Base-by-base conservation (phyloP, 2,797 vertebrate species). In the Huso huso region DNA sequence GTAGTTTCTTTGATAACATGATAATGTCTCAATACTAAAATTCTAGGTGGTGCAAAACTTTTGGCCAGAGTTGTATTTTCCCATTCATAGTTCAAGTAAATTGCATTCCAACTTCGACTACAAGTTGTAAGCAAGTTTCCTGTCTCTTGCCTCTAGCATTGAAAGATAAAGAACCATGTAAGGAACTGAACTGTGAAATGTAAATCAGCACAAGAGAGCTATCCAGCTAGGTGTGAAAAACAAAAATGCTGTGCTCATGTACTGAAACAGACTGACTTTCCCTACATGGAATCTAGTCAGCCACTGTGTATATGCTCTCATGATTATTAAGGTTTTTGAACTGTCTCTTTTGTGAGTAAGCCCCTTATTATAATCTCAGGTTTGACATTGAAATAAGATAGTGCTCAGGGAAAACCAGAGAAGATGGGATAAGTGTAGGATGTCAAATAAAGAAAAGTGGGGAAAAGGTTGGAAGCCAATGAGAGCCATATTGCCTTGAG, bases 321-420 rank as follows among this genome's bases (percentile, higher is more conserved):
- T 48, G 48, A 18, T 48, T 37, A 65, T 51, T 12, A 18, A 11
- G 64, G 52, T 53, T 55, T 65, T 13, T n/a, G 51, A 49, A 51
- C 66, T 49, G 48, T 67, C 57, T 51, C 49, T 49, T 61, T 15
- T 49, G 48, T 37, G 49, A 8, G 57, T 51, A 67, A 67, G 66
- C n/a, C 61, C n/a, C 61, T 67, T 67, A 67, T 59, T 61, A 61
- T 67, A 67, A 37, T 37, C 2, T 37, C 37, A 37, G 37, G 3
- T 37, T 37, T 37, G 37, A 37, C 4, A 37, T 37, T 37, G 37
- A 37, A 37, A 37, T 37, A 37, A 37, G 37, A 37, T 37, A 37
- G 37, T 37, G 37, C 37, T 37, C 37, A 37, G 37, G 37, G 37
- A 5, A 37, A 37, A 37, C 5, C 3, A 37, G 37, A 37, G 37